Conservation (phyloP, 2,888 invertebrate species). For the Petrolisthes manimaculis region DNA sequence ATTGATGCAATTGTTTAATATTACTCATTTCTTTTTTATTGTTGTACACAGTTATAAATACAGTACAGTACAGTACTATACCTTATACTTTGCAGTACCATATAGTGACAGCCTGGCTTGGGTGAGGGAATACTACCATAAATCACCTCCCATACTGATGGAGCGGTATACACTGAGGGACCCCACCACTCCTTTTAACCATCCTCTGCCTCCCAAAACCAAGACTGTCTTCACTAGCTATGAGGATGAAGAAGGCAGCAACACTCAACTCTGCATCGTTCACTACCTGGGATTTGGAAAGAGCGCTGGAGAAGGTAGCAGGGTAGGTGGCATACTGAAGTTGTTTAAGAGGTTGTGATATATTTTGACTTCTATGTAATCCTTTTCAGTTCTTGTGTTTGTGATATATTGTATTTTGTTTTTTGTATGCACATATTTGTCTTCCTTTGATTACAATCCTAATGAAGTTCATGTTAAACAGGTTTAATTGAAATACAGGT, state of each 20-base stretch:
- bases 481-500: no score
- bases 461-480: no score
- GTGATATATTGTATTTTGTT: no score
- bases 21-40: no score
- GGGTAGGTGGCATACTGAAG: not conserved
- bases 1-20: no score
- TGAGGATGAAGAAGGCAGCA: not conserved
- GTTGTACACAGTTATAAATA: no score
- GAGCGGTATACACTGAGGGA: slow-evolving; percentile 40
- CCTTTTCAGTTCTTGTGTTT: no score
- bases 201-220: slow-evolving; percentile 27
- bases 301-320: not conserved
- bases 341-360: no score
- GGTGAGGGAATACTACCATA: slow-evolving; percentile 47
- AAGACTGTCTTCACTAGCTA: slow-evolving; percentile 37
- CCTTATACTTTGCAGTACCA: slow-evolving; percentile 23
- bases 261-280: slow-evolving; percentile 27
- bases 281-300: slow-evolving; percentile 25
- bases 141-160: slow-evolving; percentile 26
- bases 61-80: no score
- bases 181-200: not conserved
- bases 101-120: slow-evolving; percentile 41
- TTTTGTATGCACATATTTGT: no score
- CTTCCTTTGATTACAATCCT: no score
- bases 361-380: no score